Evolutionary conservation across 2,888 invertebrate genomes (phyloP), one percentile per base, ranked within the genome.

Genomic region (Brachypalpus laphriformis): DNA sequence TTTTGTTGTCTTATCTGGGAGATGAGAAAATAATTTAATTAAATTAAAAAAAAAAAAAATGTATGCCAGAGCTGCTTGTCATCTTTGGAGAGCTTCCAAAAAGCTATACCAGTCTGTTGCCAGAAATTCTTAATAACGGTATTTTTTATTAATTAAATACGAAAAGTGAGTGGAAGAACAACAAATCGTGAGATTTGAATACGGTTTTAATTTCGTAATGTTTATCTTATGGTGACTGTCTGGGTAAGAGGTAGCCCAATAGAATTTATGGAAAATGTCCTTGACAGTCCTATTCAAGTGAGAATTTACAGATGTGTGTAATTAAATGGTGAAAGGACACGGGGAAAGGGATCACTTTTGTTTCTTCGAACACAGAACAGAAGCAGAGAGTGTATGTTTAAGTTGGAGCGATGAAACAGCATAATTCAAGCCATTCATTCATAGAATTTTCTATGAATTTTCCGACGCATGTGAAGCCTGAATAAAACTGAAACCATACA

Each of bases 1-100:
- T 25, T 42, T 6, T 47, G 14, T 18, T 72, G 40, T 61, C 34
- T 56, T 40, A 11, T 22, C 65, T 20, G 37, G 16, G 28, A 37
- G 45, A 56, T 65, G 45, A 37, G 11, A n/a, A 57, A 47, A 65
- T 75, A 66, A 57, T 75, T 75, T 57, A 75, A 75, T 66, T 66
- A 45, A 75, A 56, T 56, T 68, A 34, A 14, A 37, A 34, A 18
- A 18, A 11, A 5, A 5, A 37, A 47, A n/a, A 31, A 71, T 63
- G 31, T 6, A 14, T 56, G 34, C 22, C 63, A 37, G 20, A 57
- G 25, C 56, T 75, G 5, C 31, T 34, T 65, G 47, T 75, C 47
- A 37, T 25, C 45, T 22, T 51, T 25, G 37, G 5, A 42, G 18
- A 18, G 42, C 11, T 54, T 54, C n/a, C 34, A 18, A 68, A 28